Evolutionary conservation across 1,140 invertebrate genomes (phyloP).

Genomic region (Globodera ellingtonae): DNA sequence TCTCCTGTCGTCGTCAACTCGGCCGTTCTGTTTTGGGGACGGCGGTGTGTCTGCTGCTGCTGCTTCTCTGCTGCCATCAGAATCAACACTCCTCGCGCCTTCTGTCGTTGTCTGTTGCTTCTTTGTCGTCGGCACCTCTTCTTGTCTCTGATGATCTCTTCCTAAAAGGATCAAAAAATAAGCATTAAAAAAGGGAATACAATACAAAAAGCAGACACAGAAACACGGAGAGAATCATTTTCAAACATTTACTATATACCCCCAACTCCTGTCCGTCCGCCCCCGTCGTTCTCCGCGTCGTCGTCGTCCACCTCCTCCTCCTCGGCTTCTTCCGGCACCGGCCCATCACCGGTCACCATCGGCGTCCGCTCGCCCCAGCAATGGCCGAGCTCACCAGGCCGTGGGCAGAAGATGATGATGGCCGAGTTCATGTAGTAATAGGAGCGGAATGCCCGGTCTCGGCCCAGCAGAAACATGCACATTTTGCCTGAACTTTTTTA

Average conservation of each 20-base stretch:
- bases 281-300: neutral
- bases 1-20: neutral
- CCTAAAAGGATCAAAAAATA: too few relatives aligned
- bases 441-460: constrained; percentile 38
- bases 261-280: too few relatives aligned
- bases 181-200: too few relatives aligned
- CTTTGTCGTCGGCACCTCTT: neutral
- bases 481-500: constrained; percentile 32
- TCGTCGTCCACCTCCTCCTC: neutral
- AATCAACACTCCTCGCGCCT: too few relatives aligned
- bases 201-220: too few relatives aligned
- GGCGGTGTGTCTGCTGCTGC: too few relatives aligned
- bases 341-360: neutral
- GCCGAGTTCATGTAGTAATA: constrained; percentile 32
- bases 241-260: too few relatives aligned
- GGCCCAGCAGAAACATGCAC: constrained; percentile 35
- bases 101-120: neutral
- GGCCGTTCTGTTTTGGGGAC: neutral
- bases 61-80: neutral
- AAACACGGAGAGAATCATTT: too few relatives aligned
- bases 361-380: constrained; percentile 20
- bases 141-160: too few relatives aligned
- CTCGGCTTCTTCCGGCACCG: neutral
- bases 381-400: neutral
- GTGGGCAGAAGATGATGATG: constrained; percentile 13